Percentiles rank a stretch among this genome's conserved stretches.
Conservation (phyloP, 2,113 vertebrate genomes). For the Tylochromis polylepis region DNA sequence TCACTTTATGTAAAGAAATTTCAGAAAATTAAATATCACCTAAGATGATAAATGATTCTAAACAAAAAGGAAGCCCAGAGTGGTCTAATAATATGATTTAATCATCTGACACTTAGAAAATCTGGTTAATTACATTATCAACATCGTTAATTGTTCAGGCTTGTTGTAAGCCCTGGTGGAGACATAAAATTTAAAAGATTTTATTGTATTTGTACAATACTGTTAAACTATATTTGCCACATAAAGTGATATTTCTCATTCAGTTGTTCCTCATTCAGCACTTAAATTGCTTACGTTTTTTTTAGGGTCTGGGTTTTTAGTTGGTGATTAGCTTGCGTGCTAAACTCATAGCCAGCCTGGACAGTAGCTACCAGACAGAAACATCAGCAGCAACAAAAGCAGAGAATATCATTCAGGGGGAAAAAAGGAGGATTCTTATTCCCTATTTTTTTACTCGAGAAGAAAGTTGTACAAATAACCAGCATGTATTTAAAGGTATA, state of each 20-base stretch:
- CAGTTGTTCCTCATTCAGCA: neutral
- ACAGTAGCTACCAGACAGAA: neutral
- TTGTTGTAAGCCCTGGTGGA: neutral
- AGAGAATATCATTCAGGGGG: slow-evolving; percentile 15
- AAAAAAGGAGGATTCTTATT: neutral
- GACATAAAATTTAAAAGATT: neutral
- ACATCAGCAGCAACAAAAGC: slow-evolving; percentile 5
- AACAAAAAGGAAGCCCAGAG: neutral
- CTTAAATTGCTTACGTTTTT: neutral
- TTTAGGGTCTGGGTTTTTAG: neutral
- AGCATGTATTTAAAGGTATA: neutral
- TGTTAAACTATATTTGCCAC: neutral
- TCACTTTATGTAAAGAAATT: neutral
- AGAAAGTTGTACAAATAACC: slow-evolving; percentile 5
- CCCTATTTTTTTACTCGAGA: slow-evolving; percentile 63
- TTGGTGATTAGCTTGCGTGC: neutral
- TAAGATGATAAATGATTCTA: neutral
- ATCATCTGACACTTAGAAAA: neutral
- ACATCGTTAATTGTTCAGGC: neutral
- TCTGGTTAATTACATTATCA: neutral
- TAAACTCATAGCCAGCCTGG: neutral
- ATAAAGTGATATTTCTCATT: neutral
- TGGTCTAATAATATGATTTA: neutral
- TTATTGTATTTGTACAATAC: neutral
- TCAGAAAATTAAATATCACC: neutral